Evolutionary conservation across 2,888 invertebrate genomes (phyloP).

Genomic region (Metacarcinus magister): DNA sequence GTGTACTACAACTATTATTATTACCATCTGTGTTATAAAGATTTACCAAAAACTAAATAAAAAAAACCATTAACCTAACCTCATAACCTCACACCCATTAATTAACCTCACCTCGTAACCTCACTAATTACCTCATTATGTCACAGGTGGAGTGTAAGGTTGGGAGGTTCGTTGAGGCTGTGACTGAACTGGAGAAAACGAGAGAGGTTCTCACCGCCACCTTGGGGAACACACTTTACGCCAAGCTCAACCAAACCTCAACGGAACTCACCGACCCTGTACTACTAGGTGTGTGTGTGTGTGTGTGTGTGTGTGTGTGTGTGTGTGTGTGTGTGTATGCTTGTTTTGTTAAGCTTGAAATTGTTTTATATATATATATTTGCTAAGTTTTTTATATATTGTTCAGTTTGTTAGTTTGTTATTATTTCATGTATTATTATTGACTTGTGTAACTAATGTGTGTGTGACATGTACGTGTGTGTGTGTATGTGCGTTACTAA

Average conservation of each 20-base stretch:
- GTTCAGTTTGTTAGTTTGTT: background rate
- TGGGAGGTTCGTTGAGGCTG: constrained; percentile 52
- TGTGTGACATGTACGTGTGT: background rate
- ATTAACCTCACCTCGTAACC: no score
- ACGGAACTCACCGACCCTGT: constrained; percentile 54
- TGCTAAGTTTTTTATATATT: no score
- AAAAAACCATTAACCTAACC: no score
- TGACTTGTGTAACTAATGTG: no score
- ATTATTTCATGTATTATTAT: background rate
- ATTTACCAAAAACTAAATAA: no score
- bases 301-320: background rate
- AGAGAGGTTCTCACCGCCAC: background rate
- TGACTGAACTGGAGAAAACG: constrained; percentile 22
- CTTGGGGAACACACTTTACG: background rate
- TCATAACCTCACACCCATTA: no score
- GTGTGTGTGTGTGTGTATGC: background rate
- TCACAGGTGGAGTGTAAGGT: background rate
- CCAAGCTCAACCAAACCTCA: background rate
- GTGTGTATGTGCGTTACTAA: background rate
- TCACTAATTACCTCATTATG: no score
- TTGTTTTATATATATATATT: background rate
- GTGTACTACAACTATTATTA: no score
- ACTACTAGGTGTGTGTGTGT: constrained; percentile 48
- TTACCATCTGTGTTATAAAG: no score
- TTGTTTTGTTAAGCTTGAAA: background rate